Evolutionary conservation across 2,113 vertebrate species (phyloP).

Genomic region (Pollachius pollachius): DNA sequence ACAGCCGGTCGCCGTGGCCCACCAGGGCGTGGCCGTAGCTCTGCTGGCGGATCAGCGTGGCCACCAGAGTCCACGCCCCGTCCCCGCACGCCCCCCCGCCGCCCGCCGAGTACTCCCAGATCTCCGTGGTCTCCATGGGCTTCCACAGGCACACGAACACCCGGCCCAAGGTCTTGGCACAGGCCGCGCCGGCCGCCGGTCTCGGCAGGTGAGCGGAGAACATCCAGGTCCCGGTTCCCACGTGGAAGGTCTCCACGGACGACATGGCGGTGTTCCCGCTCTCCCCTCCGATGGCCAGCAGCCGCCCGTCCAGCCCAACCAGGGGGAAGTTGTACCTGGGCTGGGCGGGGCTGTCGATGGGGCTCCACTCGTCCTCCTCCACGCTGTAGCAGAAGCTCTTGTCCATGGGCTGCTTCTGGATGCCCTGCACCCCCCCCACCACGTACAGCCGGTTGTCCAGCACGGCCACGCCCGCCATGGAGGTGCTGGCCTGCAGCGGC

Average conservation of each 20-base stretch:
- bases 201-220: constrained; percentile 80
- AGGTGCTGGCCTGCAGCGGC: constrained; percentile 82
- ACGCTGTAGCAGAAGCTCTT: constrained; percentile 82
- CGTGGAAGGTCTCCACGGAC: constrained; percentile 80
- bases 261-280: constrained; percentile 75
- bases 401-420: constrained; percentile 80
- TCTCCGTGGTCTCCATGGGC: constrained; percentile 81
- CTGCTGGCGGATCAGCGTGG: constrained; percentile 77
- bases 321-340: constrained; percentile 81
- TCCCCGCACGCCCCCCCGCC: constrained; percentile 40
- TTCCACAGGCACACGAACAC: constrained; percentile 89
- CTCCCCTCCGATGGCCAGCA: constrained; percentile 86
- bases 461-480: constrained; percentile 84
- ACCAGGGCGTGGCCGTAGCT: constrained; percentile 91
- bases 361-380: constrained; percentile 67
- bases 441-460: constrained; percentile 87
- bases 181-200: constrained; percentile 74
- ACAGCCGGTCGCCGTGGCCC: constrained; percentile 85
- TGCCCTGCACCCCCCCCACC: constrained; percentile 80
- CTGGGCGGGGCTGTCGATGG: constrained; percentile 79
- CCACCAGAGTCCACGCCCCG: constrained; percentile 75
- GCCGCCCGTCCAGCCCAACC: constrained; percentile 70
- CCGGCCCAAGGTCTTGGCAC: constrained; percentile 78
- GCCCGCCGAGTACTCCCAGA: constrained; percentile 74
- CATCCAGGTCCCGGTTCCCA: constrained; percentile 71